Evolutionary conservation across 1,140 invertebrate genomes (phyloP), one percentile per base, ranked within the genome.

Genomic region (Tachypleus tridentatus): DNA sequence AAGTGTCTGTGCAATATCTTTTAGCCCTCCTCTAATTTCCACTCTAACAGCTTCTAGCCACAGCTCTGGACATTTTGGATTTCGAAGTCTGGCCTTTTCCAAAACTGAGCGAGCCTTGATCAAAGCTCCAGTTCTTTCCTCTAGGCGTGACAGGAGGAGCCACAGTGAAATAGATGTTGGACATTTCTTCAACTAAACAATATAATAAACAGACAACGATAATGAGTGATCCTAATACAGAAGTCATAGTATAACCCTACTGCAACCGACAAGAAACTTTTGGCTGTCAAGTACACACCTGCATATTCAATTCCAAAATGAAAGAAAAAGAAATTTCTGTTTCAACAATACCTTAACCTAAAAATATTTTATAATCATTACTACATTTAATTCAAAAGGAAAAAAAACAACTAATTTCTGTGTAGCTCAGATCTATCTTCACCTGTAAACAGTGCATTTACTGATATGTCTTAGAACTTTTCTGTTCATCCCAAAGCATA

Each of bases 91-190:
- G 0, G 90, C 96, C 73, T 95, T 94, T 76, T 99, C 97, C 52
- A 99, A 77, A 7, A 98, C 92, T 0, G 95, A 97, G 66, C 97
- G 82, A 0, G 97, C 94, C 79, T 95, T 97, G 1, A 92, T 97
- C 6, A 97, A 76, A 61, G 89, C 84, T 53, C 87, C 87, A 62
- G 87, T 81, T 65, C 84, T 86, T 68, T 97, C 91, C 78, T 99
- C 97, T 49, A 99, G 76, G 66, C 86, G 81, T 3, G 95, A 87
- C 4, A 96, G 75, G 53, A 98, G 78, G 49, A 92, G 79, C 97
- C 97, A 99, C 49, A 99, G 77, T 0, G 93, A 87, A 68, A 98
- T 89, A 0, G 92, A 87, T 61, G 82, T 85, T 3, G 91, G 87
- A 77, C 93, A 97, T 78, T 94, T 93, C 75, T 93, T 96, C 3